phyloP scores from a whole-genome alignment of 2,888 invertebrate species.

The Nebria salina region DNA sequence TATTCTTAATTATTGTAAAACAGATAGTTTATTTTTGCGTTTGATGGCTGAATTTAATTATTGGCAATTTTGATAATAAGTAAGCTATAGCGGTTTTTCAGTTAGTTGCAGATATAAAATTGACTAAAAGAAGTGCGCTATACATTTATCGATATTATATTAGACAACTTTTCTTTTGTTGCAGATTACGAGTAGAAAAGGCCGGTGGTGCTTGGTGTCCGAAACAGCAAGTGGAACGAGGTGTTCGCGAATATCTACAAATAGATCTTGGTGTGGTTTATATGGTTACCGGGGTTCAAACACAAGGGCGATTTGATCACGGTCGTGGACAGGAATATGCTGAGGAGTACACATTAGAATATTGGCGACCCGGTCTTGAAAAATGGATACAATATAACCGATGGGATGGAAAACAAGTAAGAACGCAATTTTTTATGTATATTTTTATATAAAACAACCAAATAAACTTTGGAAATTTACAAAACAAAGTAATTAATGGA shows the following conservation, averaged over 20 bases:
- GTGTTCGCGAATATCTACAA: conserved; percentile 73
- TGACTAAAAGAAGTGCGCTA: too few relatives aligned
- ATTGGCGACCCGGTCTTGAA: conserved; percentile 70
- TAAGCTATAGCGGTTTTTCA: too few relatives aligned
- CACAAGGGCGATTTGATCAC: conserved; percentile 80
- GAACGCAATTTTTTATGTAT: conserved; percentile 46
- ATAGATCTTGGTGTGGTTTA: conserved; percentile 71
- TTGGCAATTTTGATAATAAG: too few relatives aligned
- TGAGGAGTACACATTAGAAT: conserved; percentile 76
- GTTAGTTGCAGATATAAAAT: too few relatives aligned
- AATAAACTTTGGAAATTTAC: background rate
- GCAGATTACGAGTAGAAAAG: conserved; percentile 73
- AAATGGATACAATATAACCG: conserved; percentile 74
- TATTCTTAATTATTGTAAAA: too few relatives aligned
- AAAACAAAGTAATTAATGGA: too few relatives aligned
- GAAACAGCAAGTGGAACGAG: conserved; percentile 70
- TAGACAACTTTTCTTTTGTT: conserved; percentile 50
- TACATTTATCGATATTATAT: background rate
- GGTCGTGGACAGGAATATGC: conserved; percentile 80
- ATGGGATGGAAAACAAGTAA: conserved; percentile 74
- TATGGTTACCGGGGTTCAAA: conserved; percentile 76
- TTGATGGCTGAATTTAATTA: too few relatives aligned
- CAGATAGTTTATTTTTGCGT: too few relatives aligned
- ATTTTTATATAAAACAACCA: background rate
- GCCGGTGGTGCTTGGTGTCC: conserved; percentile 85